A percentile compares a stretch with the other conserved stretches of the same genome.
phyloP scores from a whole-genome alignment of 2,888 invertebrate genomes.

The Lepetodrilus schrolli region DNA sequence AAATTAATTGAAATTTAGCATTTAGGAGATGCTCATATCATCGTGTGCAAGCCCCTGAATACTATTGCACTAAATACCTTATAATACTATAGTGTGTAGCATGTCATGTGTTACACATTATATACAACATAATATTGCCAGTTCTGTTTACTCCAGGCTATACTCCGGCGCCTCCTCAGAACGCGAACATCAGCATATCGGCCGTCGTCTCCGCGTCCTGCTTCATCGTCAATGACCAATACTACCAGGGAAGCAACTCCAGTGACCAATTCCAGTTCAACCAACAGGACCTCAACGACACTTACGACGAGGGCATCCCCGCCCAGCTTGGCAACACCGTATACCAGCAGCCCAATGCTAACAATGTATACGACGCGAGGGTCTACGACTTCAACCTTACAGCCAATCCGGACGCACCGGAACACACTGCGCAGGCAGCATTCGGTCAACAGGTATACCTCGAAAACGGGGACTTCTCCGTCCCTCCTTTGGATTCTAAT shows the following conservation, averaged over 20 bases:
- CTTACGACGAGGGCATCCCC: not conserved
- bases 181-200: constrained; percentile 40
- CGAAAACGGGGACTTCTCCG: not conserved
- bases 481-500: not conserved
- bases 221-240: constrained; percentile 36
- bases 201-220: constrained; percentile 43
- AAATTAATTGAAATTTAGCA: no score
- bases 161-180: not conserved
- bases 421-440: not conserved
- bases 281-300: not conserved
- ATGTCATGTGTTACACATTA: no score
- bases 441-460: no score
- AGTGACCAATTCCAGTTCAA: not conserved
- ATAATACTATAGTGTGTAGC: no score
- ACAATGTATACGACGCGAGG: not conserved
- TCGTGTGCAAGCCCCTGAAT: no score
- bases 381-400: not conserved
- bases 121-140: no score
- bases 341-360: not conserved
- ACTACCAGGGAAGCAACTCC: not conserved
- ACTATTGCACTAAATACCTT: no score
- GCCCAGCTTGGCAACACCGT: not conserved
- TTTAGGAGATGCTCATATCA: no score
- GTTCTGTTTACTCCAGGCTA: no score
- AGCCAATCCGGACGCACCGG: not conserved